Percentiles rank a stretch among this genome's conserved stretches.
Conservation (phyloP, 2,888 invertebrate genomes). For the Clanis bilineata region DNA sequence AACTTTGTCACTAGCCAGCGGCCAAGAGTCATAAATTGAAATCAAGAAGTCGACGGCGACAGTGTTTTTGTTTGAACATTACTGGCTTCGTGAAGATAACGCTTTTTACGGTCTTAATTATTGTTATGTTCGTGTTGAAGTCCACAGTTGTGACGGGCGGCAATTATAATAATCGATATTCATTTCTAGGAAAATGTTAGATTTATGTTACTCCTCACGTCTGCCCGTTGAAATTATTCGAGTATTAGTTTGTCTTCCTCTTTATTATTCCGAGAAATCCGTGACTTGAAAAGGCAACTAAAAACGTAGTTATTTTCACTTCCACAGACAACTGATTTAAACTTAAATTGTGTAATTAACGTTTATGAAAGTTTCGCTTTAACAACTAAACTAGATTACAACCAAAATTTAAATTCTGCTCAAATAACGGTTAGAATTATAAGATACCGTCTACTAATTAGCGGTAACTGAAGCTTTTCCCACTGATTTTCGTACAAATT, state of each 20-base stretch:
- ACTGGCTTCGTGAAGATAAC: slow-evolving; percentile 71
- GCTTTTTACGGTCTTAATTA: slow-evolving; percentile 72
- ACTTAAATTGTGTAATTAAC: slow-evolving; percentile 40
- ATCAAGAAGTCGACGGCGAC: slow-evolving; percentile 60
- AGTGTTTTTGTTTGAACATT: slow-evolving; percentile 73
- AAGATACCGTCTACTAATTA: slow-evolving; percentile 31
- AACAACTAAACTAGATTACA: slow-evolving; percentile 27
- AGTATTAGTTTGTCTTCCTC: slow-evolving; percentile 2
- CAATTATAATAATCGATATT: slow-evolving; percentile 74
- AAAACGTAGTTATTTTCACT: slow-evolving; percentile 1
- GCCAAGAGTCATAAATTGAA: slow-evolving; percentile 60
- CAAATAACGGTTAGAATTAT: slow-evolving; percentile 25
- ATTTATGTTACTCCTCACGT: slow-evolving; percentile 10
- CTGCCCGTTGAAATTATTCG: neutral
- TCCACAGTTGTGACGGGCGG: slow-evolving; percentile 60
- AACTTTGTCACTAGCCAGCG: slow-evolving; percentile 37
- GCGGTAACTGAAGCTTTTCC: slow-evolving; percentile 28
- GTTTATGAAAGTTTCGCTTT: slow-evolving; percentile 33
- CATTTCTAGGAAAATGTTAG: slow-evolving; percentile 50
- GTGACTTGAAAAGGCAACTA: slow-evolving; percentile 1
- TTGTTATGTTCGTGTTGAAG: slow-evolving; percentile 62
- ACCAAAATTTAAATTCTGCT: slow-evolving; percentile 30
- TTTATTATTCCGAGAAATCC: neutral
- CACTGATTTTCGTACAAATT: neutral
- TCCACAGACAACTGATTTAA: slow-evolving; percentile 29